phyloP scores from a whole-genome alignment of 2,888 invertebrate genomes.

The Acrocera orbiculus region DNA sequence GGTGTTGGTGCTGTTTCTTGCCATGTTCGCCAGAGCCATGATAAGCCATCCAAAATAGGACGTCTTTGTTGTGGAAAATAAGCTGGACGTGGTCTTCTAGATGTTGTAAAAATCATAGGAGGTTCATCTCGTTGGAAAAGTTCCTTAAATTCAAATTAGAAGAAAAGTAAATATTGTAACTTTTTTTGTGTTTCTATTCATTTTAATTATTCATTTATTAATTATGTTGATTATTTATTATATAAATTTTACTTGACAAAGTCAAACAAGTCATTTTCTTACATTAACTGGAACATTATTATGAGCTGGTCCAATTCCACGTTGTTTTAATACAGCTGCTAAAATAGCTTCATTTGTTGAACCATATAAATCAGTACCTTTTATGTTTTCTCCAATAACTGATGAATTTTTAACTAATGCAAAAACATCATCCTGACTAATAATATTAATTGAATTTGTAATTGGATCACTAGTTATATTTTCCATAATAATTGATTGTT shows the following conservation, averaged over 20 bases:
- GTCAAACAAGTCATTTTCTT: constrained; percentile 10
- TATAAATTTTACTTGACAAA: no score
- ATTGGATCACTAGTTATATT: no score
- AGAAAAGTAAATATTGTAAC: no score
- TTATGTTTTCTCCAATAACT: constrained; percentile 17
- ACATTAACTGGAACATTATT: constrained; percentile 21
- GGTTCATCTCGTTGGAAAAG: constrained; percentile 37
- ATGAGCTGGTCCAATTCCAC: constrained; percentile 52
- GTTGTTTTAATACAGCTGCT: constrained; percentile 49
- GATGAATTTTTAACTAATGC: constrained; percentile 17
- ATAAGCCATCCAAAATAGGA: constrained; percentile 38
- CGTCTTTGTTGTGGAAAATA: constrained; percentile 31
- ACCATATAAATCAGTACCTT: constrained; percentile 30
- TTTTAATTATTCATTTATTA: no score
- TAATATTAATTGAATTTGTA: no score
- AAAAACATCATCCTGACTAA: constrained; percentile 14
- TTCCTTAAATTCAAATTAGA: constrained; percentile 26
- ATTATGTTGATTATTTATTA: no score
- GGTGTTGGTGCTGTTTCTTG: constrained; percentile 35
- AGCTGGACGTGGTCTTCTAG: constrained; percentile 17
- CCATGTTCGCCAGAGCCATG: constrained; percentile 42
- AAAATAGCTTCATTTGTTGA: constrained; percentile 50
- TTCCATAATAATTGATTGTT: no score
- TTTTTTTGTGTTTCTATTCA: no score
- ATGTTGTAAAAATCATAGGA: constrained; percentile 18